Conservation (phyloP, 2,888 invertebrate species). For the Galerucella pusilla region DNA sequence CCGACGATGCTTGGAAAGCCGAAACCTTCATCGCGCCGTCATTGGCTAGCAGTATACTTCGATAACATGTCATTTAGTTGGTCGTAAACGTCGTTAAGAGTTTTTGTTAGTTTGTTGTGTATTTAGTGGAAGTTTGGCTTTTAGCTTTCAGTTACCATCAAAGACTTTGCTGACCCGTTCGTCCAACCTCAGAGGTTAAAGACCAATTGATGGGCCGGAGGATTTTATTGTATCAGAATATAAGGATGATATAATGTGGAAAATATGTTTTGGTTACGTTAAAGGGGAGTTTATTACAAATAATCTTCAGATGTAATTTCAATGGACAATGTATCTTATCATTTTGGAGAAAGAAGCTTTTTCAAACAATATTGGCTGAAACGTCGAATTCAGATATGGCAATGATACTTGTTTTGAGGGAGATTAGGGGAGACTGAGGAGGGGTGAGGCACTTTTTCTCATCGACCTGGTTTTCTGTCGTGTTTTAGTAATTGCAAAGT, state of each 20-base stretch:
- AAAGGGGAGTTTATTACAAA: neutral
- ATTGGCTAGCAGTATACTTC: constrained; percentile 48
- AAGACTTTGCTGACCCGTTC: constrained; percentile 33
- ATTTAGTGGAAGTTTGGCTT: constrained; percentile 49
- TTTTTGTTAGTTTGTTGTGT: constrained; percentile 52
- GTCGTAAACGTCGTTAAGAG: constrained; percentile 55
- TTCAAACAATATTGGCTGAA: too few species aligned
- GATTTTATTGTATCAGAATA: neutral
- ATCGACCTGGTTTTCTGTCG: too few species aligned
- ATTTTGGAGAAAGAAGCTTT: too few species aligned
- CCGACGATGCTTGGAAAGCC: neutral
- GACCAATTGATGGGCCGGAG: constrained; percentile 31
- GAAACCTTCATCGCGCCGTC: constrained; percentile 15
- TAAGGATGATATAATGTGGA: neutral
- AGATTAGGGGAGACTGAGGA: too few species aligned
- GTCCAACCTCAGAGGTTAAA: constrained; percentile 18
- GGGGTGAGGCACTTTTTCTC: too few species aligned
- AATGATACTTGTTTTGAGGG: too few species aligned
- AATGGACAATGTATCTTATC: too few species aligned
- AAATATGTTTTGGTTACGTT: constrained; percentile 12
- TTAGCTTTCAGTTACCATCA: constrained; percentile 56
- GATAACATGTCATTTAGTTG: constrained; percentile 57
- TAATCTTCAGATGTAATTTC: neutral
- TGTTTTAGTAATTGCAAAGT: too few species aligned
- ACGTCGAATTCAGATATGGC: too few species aligned